Conservation (phyloP, 2,888 invertebrate species). For the Sympetrum striolatum region DNA sequence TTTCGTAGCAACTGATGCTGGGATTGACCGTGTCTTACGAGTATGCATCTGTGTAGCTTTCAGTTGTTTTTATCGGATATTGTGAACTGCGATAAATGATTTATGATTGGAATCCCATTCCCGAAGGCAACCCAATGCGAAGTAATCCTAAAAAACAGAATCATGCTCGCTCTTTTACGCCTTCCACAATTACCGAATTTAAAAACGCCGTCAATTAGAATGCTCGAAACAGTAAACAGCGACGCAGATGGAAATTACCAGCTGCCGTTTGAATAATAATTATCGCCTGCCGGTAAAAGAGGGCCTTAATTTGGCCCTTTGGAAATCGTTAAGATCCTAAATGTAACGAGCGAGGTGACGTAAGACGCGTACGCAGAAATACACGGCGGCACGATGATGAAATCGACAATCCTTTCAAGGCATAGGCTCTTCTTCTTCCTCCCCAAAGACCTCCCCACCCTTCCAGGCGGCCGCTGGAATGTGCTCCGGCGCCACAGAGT, state of each 20-base stretch:
- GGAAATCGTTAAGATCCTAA: background rate
- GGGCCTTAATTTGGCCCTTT: background rate
- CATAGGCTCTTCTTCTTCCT: background rate
- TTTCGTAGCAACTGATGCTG: too few relatives aligned
- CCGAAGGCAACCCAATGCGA: too few relatives aligned
- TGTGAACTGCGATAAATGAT: too few relatives aligned
- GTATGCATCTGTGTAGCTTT: too few relatives aligned
- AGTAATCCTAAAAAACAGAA: too few relatives aligned
- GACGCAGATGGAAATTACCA: background rate
- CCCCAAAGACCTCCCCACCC: background rate
- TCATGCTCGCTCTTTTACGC: too few relatives aligned
- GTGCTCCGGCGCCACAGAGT: constrained; percentile 17
- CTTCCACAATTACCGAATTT: too few relatives aligned
- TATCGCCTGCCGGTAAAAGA: background rate
- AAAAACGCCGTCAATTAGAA: too few relatives aligned
- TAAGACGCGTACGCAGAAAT: background rate
- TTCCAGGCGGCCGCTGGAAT: background rate
- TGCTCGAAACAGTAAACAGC: background rate
- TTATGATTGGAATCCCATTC: too few relatives aligned
- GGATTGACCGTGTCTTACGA: too few relatives aligned
- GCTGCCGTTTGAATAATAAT: background rate
- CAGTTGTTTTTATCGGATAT: too few relatives aligned
- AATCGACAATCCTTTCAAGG: background rate
- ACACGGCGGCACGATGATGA: background rate
- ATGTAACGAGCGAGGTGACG: background rate